phyloP scores from a whole-genome alignment of 2,888 invertebrate genomes.

The Eremobia ochroleuca region DNA sequence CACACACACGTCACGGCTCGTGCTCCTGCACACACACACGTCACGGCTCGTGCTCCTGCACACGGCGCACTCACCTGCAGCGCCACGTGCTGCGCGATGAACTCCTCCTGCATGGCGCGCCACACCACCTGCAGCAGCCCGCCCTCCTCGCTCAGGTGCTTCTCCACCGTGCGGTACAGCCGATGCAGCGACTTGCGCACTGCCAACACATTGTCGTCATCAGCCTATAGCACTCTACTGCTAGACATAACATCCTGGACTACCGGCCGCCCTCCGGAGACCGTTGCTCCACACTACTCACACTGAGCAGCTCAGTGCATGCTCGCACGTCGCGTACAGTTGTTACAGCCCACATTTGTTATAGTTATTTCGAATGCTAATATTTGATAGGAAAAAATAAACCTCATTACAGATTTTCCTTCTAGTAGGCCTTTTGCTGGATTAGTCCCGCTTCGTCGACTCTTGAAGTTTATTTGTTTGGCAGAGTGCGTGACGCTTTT shows the following conservation, averaged over 20 bases:
- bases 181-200: conserved; percentile 98
- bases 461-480: not conserved
- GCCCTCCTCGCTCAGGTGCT: conserved; percentile 98
- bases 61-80: conserved; percentile 92
- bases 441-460: not conserved
- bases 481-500: not conserved
- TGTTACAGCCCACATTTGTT: not conserved
- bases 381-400: not conserved
- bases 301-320: not conserved
- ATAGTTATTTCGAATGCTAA: not conserved
- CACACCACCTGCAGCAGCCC: conserved; percentile 99
- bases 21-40: no score
- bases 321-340: no score
- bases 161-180: conserved; percentile 98
- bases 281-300: not conserved
- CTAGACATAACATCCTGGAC: not conserved
- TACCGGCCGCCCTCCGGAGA: not conserved
- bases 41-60: no score
- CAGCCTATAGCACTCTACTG: not conserved
- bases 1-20: no score
- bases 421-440: not conserved
- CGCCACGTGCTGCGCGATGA: conserved; percentile 97
- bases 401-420: not conserved
- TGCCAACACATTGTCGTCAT: conserved; percentile 79
- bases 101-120: conserved; percentile 99